phyloP scores from a whole-genome alignment of 2,797 vertebrate genomes.

The Geotria australis region DNA sequence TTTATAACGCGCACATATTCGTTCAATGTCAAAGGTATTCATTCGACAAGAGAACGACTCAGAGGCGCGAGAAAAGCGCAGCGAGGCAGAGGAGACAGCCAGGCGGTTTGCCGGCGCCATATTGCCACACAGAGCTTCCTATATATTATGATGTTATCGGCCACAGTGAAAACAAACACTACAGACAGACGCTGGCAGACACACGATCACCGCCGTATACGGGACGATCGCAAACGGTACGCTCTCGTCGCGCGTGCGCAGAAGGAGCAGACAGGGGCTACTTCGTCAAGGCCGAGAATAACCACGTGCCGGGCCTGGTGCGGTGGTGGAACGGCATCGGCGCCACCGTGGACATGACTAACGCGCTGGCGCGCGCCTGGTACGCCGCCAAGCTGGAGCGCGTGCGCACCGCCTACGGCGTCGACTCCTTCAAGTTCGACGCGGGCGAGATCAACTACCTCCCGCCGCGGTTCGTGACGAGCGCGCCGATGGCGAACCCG shows the following conservation, averaged over 20 bases:
- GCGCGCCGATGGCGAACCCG: slow-evolving; percentile 31
- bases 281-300: slow-evolving; percentile 35
- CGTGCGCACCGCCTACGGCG: slow-evolving; percentile 5
- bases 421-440: slow-evolving; percentile 70
- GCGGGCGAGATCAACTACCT: slow-evolving; percentile 70
- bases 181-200: no score
- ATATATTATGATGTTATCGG: no score
- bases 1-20: no score
- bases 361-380: slow-evolving; percentile 49
- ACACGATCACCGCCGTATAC: no score
- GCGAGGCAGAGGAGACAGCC: no score
- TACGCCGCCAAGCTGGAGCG: slow-evolving; percentile 27
- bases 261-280: slow-evolving; percentile 30
- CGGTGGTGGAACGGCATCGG: slow-evolving; percentile 81
- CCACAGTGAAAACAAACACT: no score
- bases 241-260: slow-evolving; percentile 16
- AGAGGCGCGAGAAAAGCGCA: no score
- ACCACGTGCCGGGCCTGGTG: slow-evolving; percentile 40
- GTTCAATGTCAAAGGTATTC: no score
- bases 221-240: no score
- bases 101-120: no score
- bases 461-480: slow-evolving; percentile 42
- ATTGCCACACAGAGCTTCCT: no score
- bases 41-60: no score
- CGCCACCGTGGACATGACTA: slow-evolving; percentile 66